These are phyloP conservation scores for Pelodiscus sinensis DNA, from an alignment of 2,113 vertebrate genomes.

Conservation along the genomic window DNA sequence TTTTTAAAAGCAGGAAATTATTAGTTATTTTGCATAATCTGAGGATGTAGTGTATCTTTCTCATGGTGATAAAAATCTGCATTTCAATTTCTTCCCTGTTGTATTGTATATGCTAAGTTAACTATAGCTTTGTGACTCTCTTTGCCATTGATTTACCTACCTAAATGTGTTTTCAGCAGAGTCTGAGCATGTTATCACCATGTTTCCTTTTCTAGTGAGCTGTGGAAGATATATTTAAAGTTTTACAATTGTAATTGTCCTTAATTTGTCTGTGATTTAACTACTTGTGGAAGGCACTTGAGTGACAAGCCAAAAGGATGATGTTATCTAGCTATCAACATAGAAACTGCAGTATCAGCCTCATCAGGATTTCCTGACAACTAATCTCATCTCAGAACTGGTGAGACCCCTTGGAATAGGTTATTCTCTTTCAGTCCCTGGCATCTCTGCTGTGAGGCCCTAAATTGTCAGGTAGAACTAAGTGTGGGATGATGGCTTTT, in stretches of 20 bases:
- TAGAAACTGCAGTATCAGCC: neutral
- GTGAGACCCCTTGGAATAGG: neutral
- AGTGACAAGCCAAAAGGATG: neutral
- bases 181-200: neutral
- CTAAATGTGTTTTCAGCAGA: neutral
- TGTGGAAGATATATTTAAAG: neutral
- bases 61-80: neutral
- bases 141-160: neutral
- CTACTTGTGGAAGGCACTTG: neutral
- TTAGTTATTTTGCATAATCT: neutral
- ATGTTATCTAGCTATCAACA: neutral
- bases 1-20: neutral
- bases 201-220: neutral
- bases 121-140: neutral
- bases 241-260: neutral
- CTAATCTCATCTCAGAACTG: fast-evolving
- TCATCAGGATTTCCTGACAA: neutral
- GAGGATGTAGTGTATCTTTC: neutral
- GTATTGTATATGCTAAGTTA: neutral
- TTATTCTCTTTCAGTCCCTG: neutral
- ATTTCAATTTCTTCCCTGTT: neutral
- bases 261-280: neutral
- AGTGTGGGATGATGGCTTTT: neutral
- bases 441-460: neutral
- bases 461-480: neutral